Percentiles rank a stretch among this genome's conserved stretches.
Evolutionary conservation across 2,113 vertebrate species (phyloP).

Genomic region (Alosa alosa): DNA sequence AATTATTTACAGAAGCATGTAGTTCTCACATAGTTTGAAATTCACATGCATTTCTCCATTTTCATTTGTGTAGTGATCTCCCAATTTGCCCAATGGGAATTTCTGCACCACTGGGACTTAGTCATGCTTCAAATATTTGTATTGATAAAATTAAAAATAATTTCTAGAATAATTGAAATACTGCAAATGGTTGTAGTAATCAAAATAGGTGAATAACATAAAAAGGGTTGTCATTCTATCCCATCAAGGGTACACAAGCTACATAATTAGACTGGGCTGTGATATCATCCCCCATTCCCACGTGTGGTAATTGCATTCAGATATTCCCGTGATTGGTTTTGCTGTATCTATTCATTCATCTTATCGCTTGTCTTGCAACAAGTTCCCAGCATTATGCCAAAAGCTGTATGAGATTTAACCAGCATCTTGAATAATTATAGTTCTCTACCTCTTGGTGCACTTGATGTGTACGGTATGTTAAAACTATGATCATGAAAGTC

Average conservation of each 20-base stretch:
- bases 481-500: not conserved
- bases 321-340: conserved; percentile 43
- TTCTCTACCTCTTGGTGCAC: conserved; percentile 21
- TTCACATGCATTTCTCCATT: too few relatives aligned
- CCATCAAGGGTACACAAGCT: conserved; percentile 28
- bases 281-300: conserved; percentile 39
- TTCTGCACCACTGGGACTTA: too few relatives aligned
- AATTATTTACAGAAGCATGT: too few relatives aligned
- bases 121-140: too few relatives aligned
- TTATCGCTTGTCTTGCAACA: not conserved
- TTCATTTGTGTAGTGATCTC: too few relatives aligned
- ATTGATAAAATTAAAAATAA: not conserved
- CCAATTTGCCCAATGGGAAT: too few relatives aligned
- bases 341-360: conserved; percentile 42
- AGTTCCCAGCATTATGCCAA: conserved; percentile 38
- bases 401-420: conserved; percentile 38
- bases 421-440: conserved; percentile 43
- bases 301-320: conserved; percentile 44
- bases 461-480: not conserved
- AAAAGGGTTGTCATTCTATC: conserved; percentile 28
- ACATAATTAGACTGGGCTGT: conserved; percentile 40
- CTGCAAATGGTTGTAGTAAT: too few relatives aligned
- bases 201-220: conserved; percentile 17
- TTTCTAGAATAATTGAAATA: not conserved
- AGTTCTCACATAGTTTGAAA: too few relatives aligned